phyloP scores from a whole-genome alignment of 2,888 invertebrate species.

The Macrosiphum euphorbiae region DNA sequence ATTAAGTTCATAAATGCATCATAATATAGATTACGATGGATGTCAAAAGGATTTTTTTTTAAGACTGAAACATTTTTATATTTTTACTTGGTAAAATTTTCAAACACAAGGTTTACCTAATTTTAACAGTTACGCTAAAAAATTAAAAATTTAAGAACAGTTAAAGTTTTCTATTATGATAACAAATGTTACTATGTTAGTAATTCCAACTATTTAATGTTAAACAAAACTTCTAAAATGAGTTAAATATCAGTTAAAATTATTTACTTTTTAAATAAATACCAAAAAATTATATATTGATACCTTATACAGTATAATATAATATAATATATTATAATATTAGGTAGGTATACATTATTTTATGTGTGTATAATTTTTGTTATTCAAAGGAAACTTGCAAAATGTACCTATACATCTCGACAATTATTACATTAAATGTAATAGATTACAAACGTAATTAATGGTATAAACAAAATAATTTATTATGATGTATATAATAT shows the following conservation, averaged over 20 bases:
- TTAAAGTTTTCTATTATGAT: not conserved
- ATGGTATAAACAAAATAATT: slow-evolving; percentile 16
- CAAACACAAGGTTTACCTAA: not conserved
- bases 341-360: not conserved
- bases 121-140: not conserved
- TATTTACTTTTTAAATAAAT: not conserved
- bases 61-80: not conserved
- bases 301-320: too few species aligned
- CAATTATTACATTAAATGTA: not conserved
- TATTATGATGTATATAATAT: slow-evolving; percentile 18
- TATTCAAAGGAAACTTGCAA: not conserved
- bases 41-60: not conserved
- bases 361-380: not conserved
- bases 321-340: not conserved
- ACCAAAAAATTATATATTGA: not conserved
- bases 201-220: too few species aligned
- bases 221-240: not conserved
- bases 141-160: not conserved
- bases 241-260: not conserved
- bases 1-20: not conserved
- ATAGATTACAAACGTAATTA: not conserved
- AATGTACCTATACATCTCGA: not conserved
- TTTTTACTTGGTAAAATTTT: not conserved
- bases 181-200: not conserved
- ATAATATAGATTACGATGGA: not conserved